phyloP scores from a whole-genome alignment of 2,113 vertebrate genomes.

The Paedocypris sp. region DNA sequence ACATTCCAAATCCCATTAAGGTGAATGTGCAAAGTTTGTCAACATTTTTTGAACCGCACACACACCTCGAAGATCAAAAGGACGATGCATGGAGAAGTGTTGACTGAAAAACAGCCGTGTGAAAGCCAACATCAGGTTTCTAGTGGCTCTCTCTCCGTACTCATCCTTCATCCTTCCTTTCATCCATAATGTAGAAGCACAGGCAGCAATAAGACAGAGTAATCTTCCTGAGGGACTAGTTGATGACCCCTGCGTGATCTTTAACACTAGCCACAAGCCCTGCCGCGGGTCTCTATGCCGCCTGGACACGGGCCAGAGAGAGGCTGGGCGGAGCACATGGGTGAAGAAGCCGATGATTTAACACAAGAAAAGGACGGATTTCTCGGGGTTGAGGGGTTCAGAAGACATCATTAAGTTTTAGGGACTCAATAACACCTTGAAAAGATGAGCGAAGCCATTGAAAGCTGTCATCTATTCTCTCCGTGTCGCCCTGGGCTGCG shows the following conservation, averaged over 20 bases:
- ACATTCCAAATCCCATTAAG: no score
- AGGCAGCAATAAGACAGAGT: conserved; percentile 24
- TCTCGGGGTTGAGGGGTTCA: conserved; percentile 1
- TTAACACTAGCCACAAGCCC: neutral
- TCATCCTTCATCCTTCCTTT: neutral
- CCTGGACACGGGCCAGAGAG: neutral
- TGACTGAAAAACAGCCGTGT: conserved; percentile 1
- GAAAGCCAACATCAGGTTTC: neutral
- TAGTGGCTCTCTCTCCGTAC: neutral
- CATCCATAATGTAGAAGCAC: conserved; percentile 8
- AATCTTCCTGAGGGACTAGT: conserved; percentile 23
- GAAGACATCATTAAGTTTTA: conserved; percentile 3
- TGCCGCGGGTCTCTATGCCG: neutral
- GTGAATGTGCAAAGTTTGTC: no score
- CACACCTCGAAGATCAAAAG: no score
- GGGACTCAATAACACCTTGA: neutral
- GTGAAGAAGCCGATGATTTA: neutral
- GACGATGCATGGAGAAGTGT: neutral
- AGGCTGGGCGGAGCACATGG: neutral
- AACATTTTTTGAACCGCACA: no score
- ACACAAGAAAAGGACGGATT: neutral
- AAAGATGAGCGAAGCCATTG: neutral
- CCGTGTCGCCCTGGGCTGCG: neutral
- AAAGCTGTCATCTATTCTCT: neutral
- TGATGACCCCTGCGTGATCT: conserved; percentile 28